A percentile compares a stretch with the other conserved stretches of the same genome.
Conservation (phyloP, 1,140 invertebrate species). For the Brachionus sp. region DNA sequence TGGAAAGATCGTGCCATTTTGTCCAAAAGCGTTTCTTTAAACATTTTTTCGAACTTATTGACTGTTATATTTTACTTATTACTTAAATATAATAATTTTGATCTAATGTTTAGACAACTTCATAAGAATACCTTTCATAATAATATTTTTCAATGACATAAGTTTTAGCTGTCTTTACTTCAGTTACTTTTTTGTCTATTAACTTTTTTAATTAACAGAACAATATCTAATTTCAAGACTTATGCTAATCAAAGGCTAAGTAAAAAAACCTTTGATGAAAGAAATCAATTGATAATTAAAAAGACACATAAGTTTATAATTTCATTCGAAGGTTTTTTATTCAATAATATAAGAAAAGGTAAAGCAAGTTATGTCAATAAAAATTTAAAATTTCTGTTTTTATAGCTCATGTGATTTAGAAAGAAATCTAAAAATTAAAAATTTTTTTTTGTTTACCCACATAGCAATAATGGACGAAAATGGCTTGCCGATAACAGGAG, state of each 20-base stretch:
- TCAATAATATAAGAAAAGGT: background rate
- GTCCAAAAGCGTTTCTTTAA: background rate
- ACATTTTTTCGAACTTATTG: background rate
- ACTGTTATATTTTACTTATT: background rate
- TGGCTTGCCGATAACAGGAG: conserved; percentile 42
- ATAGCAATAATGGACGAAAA: conserved; percentile 34
- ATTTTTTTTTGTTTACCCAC: background rate
- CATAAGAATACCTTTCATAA: background rate
- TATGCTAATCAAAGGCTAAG: background rate
- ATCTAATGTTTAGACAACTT: background rate
- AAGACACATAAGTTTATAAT: no score
- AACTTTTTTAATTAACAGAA: background rate
- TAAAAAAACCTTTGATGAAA: no score
- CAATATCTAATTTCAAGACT: background rate
- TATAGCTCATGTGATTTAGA: background rate
- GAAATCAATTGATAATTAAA: no score
- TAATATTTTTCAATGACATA: background rate
- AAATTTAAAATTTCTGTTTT: background rate
- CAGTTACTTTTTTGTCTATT: background rate
- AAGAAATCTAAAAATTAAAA: background rate
- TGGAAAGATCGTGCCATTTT: background rate
- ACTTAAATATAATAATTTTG: background rate
- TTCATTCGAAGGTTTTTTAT: no score
- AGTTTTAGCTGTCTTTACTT: background rate
- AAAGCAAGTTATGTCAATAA: background rate